These are phyloP conservation scores for Aspiorhynchus laticeps DNA, from an alignment of 2,113 vertebrate species.

Conservation along the genomic window DNA sequence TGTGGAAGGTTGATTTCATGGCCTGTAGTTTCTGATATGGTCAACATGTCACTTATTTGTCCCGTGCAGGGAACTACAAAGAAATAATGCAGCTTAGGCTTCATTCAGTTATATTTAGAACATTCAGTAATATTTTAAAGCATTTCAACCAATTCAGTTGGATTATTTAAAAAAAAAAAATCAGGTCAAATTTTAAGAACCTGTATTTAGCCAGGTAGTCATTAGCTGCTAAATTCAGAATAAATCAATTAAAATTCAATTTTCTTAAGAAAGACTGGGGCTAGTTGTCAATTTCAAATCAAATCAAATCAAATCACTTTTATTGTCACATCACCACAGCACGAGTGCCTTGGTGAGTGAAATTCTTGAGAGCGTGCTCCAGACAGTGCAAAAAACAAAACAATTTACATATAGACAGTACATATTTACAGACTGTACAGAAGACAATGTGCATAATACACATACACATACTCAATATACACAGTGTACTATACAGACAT, in stretches of 20 bases:
- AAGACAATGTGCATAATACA: no score
- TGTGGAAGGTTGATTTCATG: background rate
- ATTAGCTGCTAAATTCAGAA: background rate
- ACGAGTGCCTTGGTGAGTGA: no score
- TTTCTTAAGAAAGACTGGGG: background rate
- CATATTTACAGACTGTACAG: no score
- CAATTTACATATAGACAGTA: no score
- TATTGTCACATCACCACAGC: no score
- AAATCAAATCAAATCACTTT: no score
- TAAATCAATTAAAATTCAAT: background rate
- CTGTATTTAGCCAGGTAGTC: background rate
- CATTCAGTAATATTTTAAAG: background rate
- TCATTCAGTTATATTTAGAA: background rate
- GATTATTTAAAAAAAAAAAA: background rate
- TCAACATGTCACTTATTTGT: background rate
- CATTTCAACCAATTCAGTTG: background rate
- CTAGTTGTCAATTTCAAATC: background rate
- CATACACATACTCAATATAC: no score
- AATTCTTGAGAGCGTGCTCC: no score
- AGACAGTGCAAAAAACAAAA: no score
- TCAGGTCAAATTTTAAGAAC: background rate
- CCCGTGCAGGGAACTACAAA: background rate
- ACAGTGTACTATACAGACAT: no score
- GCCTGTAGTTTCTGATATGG: background rate
- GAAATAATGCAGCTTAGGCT: background rate